Conservation (phyloP, 2,888 invertebrate species). For the Serrognathus titanus region DNA sequence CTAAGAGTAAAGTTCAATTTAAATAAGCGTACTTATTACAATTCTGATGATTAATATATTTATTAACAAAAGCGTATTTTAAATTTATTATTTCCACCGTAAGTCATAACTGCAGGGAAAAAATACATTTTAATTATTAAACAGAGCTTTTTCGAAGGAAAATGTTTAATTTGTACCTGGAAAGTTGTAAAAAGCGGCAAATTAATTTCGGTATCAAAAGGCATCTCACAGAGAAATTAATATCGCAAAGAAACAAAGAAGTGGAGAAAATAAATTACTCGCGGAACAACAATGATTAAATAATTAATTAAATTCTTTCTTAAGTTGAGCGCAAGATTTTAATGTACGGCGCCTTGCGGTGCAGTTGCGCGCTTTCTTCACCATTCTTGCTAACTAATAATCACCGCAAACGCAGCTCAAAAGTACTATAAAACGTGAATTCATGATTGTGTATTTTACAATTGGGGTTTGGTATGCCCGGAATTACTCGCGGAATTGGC, state of each 20-base stretch:
- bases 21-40: no score
- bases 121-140: no score
- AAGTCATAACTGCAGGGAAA: no score
- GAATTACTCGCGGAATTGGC: conserved; percentile 44
- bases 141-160: not conserved
- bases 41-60: no score
- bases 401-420: conserved; percentile 37
- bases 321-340: conserved; percentile 41
- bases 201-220: conserved; percentile 34
- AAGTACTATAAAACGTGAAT: conserved; percentile 40
- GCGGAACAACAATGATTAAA: conserved; percentile 43
- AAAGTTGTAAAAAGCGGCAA: conserved; percentile 20
- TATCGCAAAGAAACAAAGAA: conserved; percentile 29
- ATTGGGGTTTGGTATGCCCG: conserved; percentile 41
- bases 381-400: conserved; percentile 35
- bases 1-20: no score
- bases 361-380: conserved; percentile 27
- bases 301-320: conserved; percentile 46
- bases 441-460: conserved; percentile 45
- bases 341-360: conserved; percentile 43
- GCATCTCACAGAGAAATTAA: conserved; percentile 36
- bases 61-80: no score
- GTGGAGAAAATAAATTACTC: conserved; percentile 36
- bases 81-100: no score
- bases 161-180: conserved; percentile 24